Evolutionary conservation across 2,797 vertebrate genomes (phyloP), one percentile per base, ranked within the genome.

Genomic region (Fistularia commersonii): DNA sequence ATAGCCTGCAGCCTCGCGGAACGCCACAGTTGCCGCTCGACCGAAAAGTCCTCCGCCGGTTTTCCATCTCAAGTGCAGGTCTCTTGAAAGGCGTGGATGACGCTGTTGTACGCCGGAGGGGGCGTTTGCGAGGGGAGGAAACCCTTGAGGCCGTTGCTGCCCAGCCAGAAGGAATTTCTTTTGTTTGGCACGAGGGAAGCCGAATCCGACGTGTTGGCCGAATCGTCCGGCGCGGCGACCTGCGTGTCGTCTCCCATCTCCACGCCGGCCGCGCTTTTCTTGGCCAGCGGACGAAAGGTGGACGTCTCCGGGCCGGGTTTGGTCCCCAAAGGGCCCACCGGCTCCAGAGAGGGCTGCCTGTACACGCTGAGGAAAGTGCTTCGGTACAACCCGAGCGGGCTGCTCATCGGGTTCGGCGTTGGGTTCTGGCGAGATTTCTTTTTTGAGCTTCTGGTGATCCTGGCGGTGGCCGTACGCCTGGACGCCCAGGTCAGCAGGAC

Each of bases 311-410:
- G 87, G 33, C 90, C 91, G 2, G 92, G 90, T 66, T 96, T 98
- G 42, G 90, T 89, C 40, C 93, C 93, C 54, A 94, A 92, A 11
- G 92, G 92, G n/a, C 94, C 95, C 49, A 92, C 90, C 0, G 92
- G 93, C 41, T 98, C 97, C 75, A 95, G 57, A 12, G 96, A 98
- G 0, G 93, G 90, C 72, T 96, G 94, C 3, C 95, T 86, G 77
- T 94, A 94, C 67, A 98, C 92, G 1, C 91, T 93, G 45, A 99
- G 90, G 8, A 92, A 93, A 5, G 94, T 95, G 86, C 93, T 95
- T 8, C 93, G 91, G 81, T 97, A 97, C 50, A 95, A 90, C 1
- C 93, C 95, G 51, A 91, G 78, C 49, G 92, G 91, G 76, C 72
- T 50, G 1, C 76, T 68, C 35, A 60, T 8, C 0, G 86, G 76